Evolutionary conservation across 2,113 vertebrate genomes (phyloP), one percentile per base, ranked within the genome.

Genomic region (Nycticorax nycticorax): DNA sequence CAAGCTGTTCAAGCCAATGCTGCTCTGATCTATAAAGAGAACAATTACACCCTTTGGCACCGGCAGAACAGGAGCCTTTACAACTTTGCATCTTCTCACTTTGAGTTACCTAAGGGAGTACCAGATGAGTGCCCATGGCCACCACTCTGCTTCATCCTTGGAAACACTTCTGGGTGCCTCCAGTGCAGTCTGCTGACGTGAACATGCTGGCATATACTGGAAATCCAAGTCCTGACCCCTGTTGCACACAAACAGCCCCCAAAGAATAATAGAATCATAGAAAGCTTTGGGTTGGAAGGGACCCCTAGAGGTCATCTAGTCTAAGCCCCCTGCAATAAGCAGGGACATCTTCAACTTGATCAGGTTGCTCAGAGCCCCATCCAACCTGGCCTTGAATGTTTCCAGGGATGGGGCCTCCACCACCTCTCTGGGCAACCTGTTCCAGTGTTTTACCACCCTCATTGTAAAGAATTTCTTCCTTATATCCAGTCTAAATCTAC

Each of bases 21-120:
- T 96, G 21, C 90, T 97, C 93, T 85, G 88, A 94, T 96, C 87
- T 98, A 60, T 94, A 97, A 98, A 96, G 94, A 95, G 93, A 97
- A 91, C 79, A 95, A 92, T 96, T 93, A 96, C 66, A 96, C 95
- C 73, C 91, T 75, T 92, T 47, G 37, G 78, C 93, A 84, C 76
- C 94, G 84, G 90, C 81, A 93, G 47, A 96, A 85, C 7, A 10
- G 79, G 76, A 92, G 56, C 37, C 78, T 80, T 68, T 93, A 72
- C 13, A 93, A 63, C 56, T 33, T 48, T 69, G 12, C 35, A 47
- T 84, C 33, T 87, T 67, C 80, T 80, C 75, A 39, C 71, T 79
- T 90, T 68, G 53, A 55, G 77, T 98, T 74, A 97, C 90, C 71
- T 96, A 41, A 88, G 24, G 45, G 45, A 13, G 5, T 56, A 66